phyloP scores from a whole-genome alignment of 2,797 vertebrate species.

The Tragopan temminckii region DNA sequence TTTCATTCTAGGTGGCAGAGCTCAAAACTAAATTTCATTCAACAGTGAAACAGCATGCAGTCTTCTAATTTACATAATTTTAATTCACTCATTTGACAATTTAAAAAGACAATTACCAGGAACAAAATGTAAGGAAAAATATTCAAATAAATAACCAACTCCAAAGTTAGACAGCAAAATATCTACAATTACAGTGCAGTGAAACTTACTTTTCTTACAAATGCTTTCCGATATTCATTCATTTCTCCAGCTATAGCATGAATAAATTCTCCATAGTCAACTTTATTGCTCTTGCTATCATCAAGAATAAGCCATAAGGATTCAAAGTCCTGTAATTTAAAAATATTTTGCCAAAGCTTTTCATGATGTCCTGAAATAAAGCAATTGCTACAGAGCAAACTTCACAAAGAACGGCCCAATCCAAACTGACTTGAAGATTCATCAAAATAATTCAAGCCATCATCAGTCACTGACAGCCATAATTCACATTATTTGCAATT shows the following conservation, averaged over 20 bases:
- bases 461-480: fast-evolving
- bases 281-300: slow-evolving; percentile 24
- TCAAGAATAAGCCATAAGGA: slow-evolving; percentile 79
- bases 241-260: slow-evolving; percentile 83
- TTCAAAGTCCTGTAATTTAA: slow-evolving; percentile 81
- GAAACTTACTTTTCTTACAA: slow-evolving; percentile 84
- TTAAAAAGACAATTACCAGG: neutral
- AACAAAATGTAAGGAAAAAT: neutral
- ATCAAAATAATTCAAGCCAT: neutral
- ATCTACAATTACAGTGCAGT: neutral
- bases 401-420: neutral
- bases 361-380: neutral
- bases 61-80: neutral
- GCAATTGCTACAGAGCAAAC: neutral
- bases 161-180: neutral
- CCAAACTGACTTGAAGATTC: neutral
- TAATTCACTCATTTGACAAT: neutral
- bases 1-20: neutral
- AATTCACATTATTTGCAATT: neutral
- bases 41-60: neutral
- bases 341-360: neutral
- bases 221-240: slow-evolving; percentile 85
- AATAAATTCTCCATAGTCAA: slow-evolving; percentile 79
- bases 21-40: neutral
- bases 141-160: neutral